Percentiles rank a stretch among this genome's conserved stretches.
Evolutionary conservation across 2,888 invertebrate species (phyloP).

Genomic region (Tipula unca): DNA sequence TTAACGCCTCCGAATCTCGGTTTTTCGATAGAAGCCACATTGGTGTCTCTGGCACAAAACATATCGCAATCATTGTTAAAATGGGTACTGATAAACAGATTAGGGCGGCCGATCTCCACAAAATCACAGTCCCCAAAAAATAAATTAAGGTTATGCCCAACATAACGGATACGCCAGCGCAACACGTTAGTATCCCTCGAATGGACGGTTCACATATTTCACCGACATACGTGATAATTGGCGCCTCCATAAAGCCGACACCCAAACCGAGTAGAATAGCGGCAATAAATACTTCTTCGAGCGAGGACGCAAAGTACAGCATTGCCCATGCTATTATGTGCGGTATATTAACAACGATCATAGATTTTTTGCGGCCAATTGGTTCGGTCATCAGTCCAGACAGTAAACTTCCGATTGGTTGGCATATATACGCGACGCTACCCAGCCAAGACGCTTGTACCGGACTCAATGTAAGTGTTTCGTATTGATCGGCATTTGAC

Average conservation of each 20-base stretch:
- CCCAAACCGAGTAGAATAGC: slow-evolving; percentile 49
- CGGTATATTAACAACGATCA: slow-evolving; percentile 50
- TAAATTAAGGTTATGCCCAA: slow-evolving; percentile 48
- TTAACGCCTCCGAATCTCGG: slow-evolving; percentile 46
- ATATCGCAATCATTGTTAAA: slow-evolving; percentile 45
- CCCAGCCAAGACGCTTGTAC: slow-evolving; percentile 53
- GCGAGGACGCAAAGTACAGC: slow-evolving; percentile 45
- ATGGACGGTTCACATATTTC: slow-evolving; percentile 49
- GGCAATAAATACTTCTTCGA: slow-evolving; percentile 44
- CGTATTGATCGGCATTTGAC: slow-evolving; percentile 29
- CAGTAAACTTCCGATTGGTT: slow-evolving; percentile 50
- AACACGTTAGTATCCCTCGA: slow-evolving; percentile 47
- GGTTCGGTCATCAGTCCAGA: slow-evolving; percentile 49
- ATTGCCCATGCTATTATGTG: slow-evolving; percentile 50
- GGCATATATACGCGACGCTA: slow-evolving; percentile 49
- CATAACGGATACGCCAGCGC: slow-evolving; percentile 40
- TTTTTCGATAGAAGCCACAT: slow-evolving; percentile 52
- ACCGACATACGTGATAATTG: slow-evolving; percentile 52
- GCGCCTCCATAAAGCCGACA: slow-evolving; percentile 52
- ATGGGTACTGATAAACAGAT: slow-evolving; percentile 46
- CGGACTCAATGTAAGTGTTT: slow-evolving; percentile 44
- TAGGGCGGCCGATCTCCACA: slow-evolving; percentile 48
- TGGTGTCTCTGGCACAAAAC: slow-evolving; percentile 51
- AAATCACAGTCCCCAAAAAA: slow-evolving; percentile 45
- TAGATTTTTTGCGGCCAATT: slow-evolving; percentile 47